Evolutionary conservation across 1,140 invertebrate species (phyloP), one percentile per base, ranked within the genome.

Genomic region (Penaeus japonicus): DNA sequence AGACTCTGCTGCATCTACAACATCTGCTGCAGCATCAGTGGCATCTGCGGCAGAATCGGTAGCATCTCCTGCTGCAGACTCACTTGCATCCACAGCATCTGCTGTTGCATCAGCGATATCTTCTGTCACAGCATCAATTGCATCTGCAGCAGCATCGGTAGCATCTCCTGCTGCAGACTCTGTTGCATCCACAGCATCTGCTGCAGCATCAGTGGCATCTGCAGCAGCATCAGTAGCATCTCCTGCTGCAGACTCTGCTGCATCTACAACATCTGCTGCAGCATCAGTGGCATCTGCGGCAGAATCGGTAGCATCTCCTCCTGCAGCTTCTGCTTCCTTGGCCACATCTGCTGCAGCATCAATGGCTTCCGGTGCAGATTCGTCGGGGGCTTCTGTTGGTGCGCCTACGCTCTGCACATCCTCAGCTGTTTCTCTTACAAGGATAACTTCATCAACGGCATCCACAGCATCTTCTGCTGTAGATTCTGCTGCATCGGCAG

Each of bases 291-390:
- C 65, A 22, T 73, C 65, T n/a, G 24, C 65, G 17, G 65, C 65
- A 27, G 65, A n/a, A 73, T 24, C 65, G 24, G 65, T 17, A 4
- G 65, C 65, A 70, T 70, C 65, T n/a, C 15, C 65, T n/a, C 24
- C 70, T 39, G 47, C 84, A 15, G 32, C 84, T 1, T 75, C 84
- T 0, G 30, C 65, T 15, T 2, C 65, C 15, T 59, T 27, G 18
- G 84, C 84, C 20, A n/a, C 84, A 35, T 86, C 84, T 20, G 20
- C 84, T 54, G 53, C 32, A n/a, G 55, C 81, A 24, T 54, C 81
- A 83, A 27, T 20, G 1, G 78, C 54, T 24, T 24, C 78, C 17
- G 54, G 20, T 24, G 54, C 39, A 20, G 27, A 30, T 5, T 80
- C 78, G 4, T 27, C 54, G 17, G 54, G 18, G 39, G n/a, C 39